Base-by-base conservation (phyloP, 1,140 invertebrate genomes). In the Uloborus diversus region DNA sequence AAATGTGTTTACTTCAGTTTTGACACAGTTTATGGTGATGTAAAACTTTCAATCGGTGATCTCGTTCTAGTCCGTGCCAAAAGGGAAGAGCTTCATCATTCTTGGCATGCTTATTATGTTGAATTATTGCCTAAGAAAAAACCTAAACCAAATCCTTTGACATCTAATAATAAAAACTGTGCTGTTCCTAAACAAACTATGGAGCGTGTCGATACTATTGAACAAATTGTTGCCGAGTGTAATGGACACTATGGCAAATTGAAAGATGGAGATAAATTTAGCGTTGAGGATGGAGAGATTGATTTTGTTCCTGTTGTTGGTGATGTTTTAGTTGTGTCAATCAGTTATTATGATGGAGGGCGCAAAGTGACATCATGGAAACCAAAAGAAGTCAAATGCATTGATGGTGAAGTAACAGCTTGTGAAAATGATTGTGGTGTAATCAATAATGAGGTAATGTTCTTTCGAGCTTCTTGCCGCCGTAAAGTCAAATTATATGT, bases 361-460 rank as follows among this genome's bases (percentile, higher is more conserved):
- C 65, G 57, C 13, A 66, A 28, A 28, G 73, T 78, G 28, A 37
- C 13, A 9, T 65, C 61, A 28, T 78, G 73, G 73, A 57, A 66
- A 57, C 73, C 73, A 11, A 78, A 78, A 57, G 73, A 78, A 32
- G 27, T 78, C 7, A 78, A 78, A 30, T 78, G 73, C 20, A 66
- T 78, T 37, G 73, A 78, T 28, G 73, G 73, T 20, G 62, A 78
- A 42, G 33, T 78, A 7, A 78, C 73, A 27, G 73, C 73, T 42
- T 56, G 32, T 35, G 73, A 78, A 57, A 78, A 65, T 66, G 73
- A 65, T 28, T 78, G 73, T 57, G 73, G 73, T 20, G 30, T 78
- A 0, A 78, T 78, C 35, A 47, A 78, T 57, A 27, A 78, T 23
- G 73, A 78, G 9, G 35, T 66, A 7, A 57, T 78, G 49, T 78